A percentile compares a stretch with the other conserved stretches of the same genome.
These are phyloP conservation scores for Gavialis gangeticus DNA, from an alignment of 2,113 vertebrate species.

Conservation along the genomic window DNA sequence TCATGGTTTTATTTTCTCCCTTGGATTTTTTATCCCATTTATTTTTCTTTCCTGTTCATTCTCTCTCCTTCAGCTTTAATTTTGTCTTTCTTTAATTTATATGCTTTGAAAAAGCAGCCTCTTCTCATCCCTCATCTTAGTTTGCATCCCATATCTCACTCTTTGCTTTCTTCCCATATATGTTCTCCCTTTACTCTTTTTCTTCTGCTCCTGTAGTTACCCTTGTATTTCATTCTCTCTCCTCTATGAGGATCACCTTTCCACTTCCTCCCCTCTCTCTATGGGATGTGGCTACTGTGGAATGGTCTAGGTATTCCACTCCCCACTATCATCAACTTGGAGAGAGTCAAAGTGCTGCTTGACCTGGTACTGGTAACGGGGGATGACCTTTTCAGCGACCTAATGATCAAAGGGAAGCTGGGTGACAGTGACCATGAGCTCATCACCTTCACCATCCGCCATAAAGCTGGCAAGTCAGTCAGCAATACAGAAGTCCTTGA, in stretches of 20 bases:
- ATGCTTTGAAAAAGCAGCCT: background rate
- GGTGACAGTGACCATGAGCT: too few relatives aligned
- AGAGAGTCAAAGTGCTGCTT: too few relatives aligned
- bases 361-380: too few relatives aligned
- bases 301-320: background rate
- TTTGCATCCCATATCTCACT: background rate
- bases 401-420: too few relatives aligned
- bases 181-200: background rate
- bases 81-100: background rate
- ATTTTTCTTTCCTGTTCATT: background rate
- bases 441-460: too few relatives aligned
- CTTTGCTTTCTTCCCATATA: fast-evolving
- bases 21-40: background rate
- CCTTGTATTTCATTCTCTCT: background rate
- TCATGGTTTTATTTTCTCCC: background rate
- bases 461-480: too few relatives aligned
- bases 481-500: too few relatives aligned
- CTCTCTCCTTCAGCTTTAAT: background rate
- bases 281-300: background rate
- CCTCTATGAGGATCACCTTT: background rate
- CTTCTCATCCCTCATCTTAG: background rate
- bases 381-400: too few relatives aligned
- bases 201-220: background rate
- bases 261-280: background rate
- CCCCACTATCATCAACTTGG: too few relatives aligned